A percentile compares a stretch with the other conserved stretches of the same genome.
phyloP scores from a whole-genome alignment of 2,113 vertebrate genomes.

The Pelecanoides urinatrix region DNA sequence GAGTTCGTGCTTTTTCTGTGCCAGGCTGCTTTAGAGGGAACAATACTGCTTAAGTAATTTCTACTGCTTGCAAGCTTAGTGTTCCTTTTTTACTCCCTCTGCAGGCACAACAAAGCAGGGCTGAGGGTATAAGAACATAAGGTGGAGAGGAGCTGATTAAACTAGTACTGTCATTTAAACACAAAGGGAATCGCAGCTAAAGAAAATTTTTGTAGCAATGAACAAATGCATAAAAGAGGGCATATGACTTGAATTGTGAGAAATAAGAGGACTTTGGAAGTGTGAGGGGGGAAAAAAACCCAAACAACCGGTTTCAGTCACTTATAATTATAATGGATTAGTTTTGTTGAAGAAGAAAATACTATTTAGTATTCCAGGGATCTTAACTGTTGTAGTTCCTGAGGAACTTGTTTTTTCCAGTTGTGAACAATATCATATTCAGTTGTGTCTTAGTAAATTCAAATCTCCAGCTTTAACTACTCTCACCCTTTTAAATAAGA shows the following conservation, averaged over 20 bases:
- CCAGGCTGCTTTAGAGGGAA: neutral
- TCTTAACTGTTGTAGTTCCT: neutral
- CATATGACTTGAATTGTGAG: neutral
- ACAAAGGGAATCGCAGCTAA: neutral
- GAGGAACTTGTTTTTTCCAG: neutral
- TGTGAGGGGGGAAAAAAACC: neutral
- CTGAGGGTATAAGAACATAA: neutral
- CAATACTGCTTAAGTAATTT: neutral
- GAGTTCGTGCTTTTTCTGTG: neutral
- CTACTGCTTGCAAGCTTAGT: neutral
- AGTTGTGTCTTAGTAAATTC: neutral
- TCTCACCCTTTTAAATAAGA: neutral
- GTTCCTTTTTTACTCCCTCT: neutral
- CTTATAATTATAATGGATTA: neutral
- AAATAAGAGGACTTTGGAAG: neutral
- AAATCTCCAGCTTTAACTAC: neutral
- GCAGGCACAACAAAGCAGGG: neutral
- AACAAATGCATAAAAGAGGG: neutral
- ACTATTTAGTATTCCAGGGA: neutral
- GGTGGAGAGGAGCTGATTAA: neutral
- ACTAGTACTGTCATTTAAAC: neutral
- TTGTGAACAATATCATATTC: neutral
- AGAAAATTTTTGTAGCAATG: neutral
- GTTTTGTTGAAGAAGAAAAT: neutral
- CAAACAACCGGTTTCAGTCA: neutral